phyloP scores from a whole-genome alignment of 2,888 invertebrate genomes.

The Acronicta alni region DNA sequence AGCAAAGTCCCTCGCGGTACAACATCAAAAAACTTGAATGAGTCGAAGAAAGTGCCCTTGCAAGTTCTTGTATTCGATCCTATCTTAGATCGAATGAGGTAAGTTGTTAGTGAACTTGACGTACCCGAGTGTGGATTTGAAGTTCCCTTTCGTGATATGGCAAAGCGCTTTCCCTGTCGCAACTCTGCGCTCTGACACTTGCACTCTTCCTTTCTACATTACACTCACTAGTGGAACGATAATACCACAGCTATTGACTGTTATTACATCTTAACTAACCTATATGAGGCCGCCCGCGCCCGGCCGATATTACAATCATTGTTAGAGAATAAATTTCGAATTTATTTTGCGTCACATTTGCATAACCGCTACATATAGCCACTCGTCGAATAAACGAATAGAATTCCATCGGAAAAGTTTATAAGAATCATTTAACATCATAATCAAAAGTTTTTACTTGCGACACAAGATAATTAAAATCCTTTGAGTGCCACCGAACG shows the following conservation, averaged over 20 bases:
- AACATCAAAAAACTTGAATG: slow-evolving; percentile 75
- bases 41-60: slow-evolving; percentile 79
- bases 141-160: slow-evolving; percentile 86
- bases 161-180: slow-evolving; percentile 84
- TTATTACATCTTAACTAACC: slow-evolving; percentile 36
- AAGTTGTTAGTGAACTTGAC: slow-evolving; percentile 73
- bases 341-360: slow-evolving; percentile 38
- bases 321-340: slow-evolving; percentile 26
- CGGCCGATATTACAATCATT: slow-evolving; percentile 15
- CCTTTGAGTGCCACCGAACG: slow-evolving; percentile 55
- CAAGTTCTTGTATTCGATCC: slow-evolving; percentile 75
- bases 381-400: slow-evolving; percentile 30
- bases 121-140: slow-evolving; percentile 76
- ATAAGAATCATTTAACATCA: slow-evolving; percentile 38
- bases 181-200: slow-evolving; percentile 81
- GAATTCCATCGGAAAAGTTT: slow-evolving; percentile 24
- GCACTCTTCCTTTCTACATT: slow-evolving; percentile 87
- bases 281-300: slow-evolving; percentile 16
- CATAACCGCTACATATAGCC: slow-evolving; percentile 31
- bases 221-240: slow-evolving; percentile 64
- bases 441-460: slow-evolving; percentile 37
- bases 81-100: slow-evolving; percentile 75
- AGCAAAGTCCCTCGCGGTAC: slow-evolving; percentile 55
- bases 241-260: slow-evolving; percentile 39
- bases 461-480: slow-evolving; percentile 49